These are phyloP conservation scores for Diorhabda carinulata DNA, from an alignment of 1,140 invertebrate species.

Conservation along the genomic window DNA sequence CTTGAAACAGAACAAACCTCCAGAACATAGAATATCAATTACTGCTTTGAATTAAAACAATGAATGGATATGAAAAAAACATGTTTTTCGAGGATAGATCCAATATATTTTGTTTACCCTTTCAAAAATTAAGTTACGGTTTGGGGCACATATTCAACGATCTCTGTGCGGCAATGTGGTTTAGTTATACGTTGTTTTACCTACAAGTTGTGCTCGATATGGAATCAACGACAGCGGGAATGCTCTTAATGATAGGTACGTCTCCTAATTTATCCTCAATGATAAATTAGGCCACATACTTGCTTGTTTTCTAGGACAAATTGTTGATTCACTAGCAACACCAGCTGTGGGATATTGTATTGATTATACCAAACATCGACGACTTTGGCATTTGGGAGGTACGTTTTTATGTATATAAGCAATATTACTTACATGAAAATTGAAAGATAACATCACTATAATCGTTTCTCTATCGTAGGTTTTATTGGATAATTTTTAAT, in stretches of 20 bases:
- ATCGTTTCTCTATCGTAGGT: too few relatives aligned
- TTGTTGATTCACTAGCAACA: slow-evolving; percentile 81
- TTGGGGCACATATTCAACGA: slow-evolving; percentile 90
- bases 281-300: too few relatives aligned
- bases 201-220: slow-evolving; percentile 75
- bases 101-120: slow-evolving; percentile 15
- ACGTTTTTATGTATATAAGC: slow-evolving; percentile 18
- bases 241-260: slow-evolving; percentile 69
- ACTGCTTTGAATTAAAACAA: too few relatives aligned
- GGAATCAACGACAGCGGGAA: slow-evolving; percentile 69
- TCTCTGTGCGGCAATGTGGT: slow-evolving; percentile 89
- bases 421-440: too few relatives aligned
- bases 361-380: slow-evolving; percentile 70
- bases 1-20: too few relatives aligned
- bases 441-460: too few relatives aligned
- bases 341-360: slow-evolving; percentile 81
- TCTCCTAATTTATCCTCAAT: background rate
- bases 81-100: slow-evolving; percentile 23
- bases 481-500: too few relatives aligned
- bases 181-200: slow-evolving; percentile 86
- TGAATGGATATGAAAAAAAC: background rate
- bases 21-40: too few relatives aligned
- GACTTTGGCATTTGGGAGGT: slow-evolving; percentile 86
- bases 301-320: slow-evolving; percentile 61
- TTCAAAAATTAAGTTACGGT: slow-evolving; percentile 63